Evolutionary conservation across 2,888 invertebrate species (phyloP).

Genomic region (Archips xylosteana): DNA sequence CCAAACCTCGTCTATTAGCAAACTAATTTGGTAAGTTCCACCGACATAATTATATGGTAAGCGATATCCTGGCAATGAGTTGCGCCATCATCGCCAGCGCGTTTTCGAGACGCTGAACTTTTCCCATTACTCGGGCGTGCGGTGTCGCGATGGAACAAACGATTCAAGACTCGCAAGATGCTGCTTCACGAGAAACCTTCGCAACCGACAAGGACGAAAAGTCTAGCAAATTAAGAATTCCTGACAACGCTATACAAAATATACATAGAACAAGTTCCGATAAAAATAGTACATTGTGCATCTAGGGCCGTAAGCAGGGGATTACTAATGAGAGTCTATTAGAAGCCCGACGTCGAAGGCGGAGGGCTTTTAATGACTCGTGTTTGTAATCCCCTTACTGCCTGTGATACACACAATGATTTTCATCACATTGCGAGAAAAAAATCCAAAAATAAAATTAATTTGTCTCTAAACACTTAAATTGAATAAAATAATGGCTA

Average conservation of each 20-base stretch:
- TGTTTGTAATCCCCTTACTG: too few species aligned
- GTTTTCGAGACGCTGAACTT: conserved; percentile 59
- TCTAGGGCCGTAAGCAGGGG: too few species aligned
- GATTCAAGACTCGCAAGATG: conserved; percentile 50
- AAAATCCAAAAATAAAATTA: too few species aligned
- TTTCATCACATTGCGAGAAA: too few species aligned
- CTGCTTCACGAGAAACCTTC: conserved; percentile 11
- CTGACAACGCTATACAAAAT: not conserved
- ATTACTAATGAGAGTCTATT: too few species aligned
- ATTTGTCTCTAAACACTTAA: too few species aligned
- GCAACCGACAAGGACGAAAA: not conserved
- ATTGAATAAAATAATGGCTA: too few species aligned
- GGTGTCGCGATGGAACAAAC: conserved; percentile 27
- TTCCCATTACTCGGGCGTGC: conserved; percentile 55
- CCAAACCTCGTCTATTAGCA: conserved; percentile 18
- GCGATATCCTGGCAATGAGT: conserved; percentile 58
- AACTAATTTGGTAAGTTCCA: conserved; percentile 39
- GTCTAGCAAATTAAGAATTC: not conserved
- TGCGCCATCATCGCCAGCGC: conserved; percentile 54
- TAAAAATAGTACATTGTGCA: too few species aligned
- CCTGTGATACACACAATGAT: too few species aligned
- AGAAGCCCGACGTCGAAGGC: too few species aligned
- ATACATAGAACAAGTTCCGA: not conserved
- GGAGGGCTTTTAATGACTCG: too few species aligned
- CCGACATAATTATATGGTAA: conserved; percentile 55